These are phyloP conservation scores for Hapalemur alaotrensis DNA, from an alignment of 2,797 vertebrate genomes.

Conservation along the genomic window DNA sequence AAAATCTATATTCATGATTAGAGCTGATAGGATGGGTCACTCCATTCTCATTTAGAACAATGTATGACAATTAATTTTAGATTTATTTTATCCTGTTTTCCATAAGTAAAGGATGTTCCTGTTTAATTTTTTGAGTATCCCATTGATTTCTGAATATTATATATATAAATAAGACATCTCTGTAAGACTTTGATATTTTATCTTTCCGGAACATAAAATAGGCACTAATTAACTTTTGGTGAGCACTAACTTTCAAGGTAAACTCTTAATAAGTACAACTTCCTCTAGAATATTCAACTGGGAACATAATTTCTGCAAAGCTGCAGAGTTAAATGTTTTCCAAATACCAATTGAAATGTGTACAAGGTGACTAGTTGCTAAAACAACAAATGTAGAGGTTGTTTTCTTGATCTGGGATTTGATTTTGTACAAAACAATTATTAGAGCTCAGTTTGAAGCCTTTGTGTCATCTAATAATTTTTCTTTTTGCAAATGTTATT, in stretches of 20 bases:
- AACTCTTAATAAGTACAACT: conserved; percentile 55
- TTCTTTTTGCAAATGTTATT: conserved; percentile 33
- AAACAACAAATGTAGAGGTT: background rate
- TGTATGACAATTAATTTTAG: conserved; percentile 42
- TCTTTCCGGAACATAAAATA: conserved; percentile 59
- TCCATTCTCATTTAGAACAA: conserved; percentile 58
- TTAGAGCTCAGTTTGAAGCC: background rate
- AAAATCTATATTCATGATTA: background rate
- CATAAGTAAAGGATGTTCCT: conserved; percentile 71
- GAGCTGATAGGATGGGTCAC: background rate
- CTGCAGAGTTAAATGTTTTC: background rate
- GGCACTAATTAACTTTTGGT: conserved; percentile 27
- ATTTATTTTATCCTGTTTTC: conserved; percentile 72
- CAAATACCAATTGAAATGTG: background rate
- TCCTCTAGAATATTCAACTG: conserved; percentile 29
- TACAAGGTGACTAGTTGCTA: background rate
- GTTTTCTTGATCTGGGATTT: conserved; percentile 33
- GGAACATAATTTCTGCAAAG: background rate
- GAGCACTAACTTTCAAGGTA: conserved; percentile 59
- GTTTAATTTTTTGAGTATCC: conserved; percentile 73
- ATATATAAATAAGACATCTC: conserved; percentile 55
- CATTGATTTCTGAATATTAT: conserved; percentile 68
- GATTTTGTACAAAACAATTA: conserved; percentile 24
- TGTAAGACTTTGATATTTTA: conserved; percentile 31
- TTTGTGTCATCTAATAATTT: background rate